phyloP scores from a whole-genome alignment of 2,797 vertebrate genomes.

The Mus spretus region DNA sequence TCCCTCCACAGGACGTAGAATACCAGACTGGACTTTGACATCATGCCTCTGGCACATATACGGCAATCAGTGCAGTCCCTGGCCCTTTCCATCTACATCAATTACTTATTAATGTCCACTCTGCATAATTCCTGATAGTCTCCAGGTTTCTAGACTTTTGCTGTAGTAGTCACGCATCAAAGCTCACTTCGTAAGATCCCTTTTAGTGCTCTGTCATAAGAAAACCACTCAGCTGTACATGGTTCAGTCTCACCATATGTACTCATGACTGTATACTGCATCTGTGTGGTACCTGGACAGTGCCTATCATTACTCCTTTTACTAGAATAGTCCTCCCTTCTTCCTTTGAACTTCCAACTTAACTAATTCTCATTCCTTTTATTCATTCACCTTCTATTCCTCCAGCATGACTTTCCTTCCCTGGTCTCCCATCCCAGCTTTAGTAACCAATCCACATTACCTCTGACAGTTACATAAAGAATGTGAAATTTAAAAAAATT shows the following conservation, averaged over 20 bases:
- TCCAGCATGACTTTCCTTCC: slow-evolving; percentile 2
- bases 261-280: neutral
- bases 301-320: neutral
- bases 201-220: neutral
- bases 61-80: too few relatives aligned
- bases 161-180: neutral
- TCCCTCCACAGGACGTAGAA: neutral
- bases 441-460: neutral
- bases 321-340: neutral
- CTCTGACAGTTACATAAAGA: neutral
- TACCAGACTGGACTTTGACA: neutral
- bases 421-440: neutral
- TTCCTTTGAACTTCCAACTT: neutral
- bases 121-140: neutral
- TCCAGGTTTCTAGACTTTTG: neutral
- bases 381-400: neutral
- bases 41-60: neutral
- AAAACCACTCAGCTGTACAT: neutral
- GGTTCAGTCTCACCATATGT: neutral
- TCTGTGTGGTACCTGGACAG: neutral
- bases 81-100: neutral
- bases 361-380: neutral
- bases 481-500: slow-evolving; percentile 9
- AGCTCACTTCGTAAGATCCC: slow-evolving; percentile 12
- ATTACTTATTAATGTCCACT: neutral